Evolutionary conservation across 2,113 vertebrate species (phyloP), one percentile per base, ranked within the genome.

Genomic region (Onychostruthus taczanowskii): DNA sequence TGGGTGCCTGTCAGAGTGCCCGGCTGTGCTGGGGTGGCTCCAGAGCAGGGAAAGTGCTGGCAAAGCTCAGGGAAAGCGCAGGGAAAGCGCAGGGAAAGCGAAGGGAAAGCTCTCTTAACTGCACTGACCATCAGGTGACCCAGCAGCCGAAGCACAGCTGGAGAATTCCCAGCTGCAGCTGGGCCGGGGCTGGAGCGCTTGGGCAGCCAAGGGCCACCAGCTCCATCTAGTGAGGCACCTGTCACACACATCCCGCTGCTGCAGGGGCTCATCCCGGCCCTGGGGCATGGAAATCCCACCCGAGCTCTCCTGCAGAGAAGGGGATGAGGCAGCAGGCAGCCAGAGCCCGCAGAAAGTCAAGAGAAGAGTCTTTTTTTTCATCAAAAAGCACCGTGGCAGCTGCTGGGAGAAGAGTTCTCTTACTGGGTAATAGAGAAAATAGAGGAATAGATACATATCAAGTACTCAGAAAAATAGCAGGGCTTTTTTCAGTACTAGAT

Each of bases 211-310:
- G 94, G 53, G 90, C 46, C 87, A 52, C 35, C 95, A 58, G 96
- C 94, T 93, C 97, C 95, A 95, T 39, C 96, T 96, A 90, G 96
- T 64, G 96, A 82, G 86, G 67, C 96, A 1, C 44, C 84, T 27
- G 5, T 0, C 59, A 1, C 30, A 0, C 7, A 0, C 12, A 2
- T 10, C 56, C 75, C 49, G 0, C 35, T 10, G 80, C 80, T 16
- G 56, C 7, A 2, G 33, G 1, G 2, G 8, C 7, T 33, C 2
- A 0, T 3, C 23, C 31, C 55, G 9, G 10, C 1, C 17, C 1
- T 0, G 31, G 10, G 31, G 33, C 10, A 1, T 16, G 52, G 8
- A 8, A 30, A 64, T 24, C 26, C 53, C 41, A 1, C 2, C n/a
- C 1, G 41, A 33, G 52, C 64, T 11, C 4, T 0, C 53, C 69